These are phyloP conservation scores for Heterohyrax brucei DNA, from an alignment of 2,797 vertebrate genomes.

Conservation along the genomic window DNA sequence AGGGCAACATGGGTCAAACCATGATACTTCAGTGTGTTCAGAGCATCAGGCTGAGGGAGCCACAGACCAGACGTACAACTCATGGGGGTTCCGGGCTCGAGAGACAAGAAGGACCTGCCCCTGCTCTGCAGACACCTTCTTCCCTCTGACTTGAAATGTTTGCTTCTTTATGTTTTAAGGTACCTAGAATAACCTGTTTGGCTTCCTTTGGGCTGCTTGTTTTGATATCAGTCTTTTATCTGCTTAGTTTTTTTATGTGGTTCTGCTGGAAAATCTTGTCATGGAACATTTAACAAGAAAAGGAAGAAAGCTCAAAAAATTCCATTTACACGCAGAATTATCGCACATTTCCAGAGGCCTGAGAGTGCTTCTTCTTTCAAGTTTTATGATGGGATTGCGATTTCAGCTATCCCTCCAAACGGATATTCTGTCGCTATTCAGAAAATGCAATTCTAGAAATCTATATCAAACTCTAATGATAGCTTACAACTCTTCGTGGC, in stretches of 20 bases:
- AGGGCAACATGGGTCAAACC: slow-evolving; percentile 66
- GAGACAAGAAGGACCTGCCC: slow-evolving; percentile 52
- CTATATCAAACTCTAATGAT: slow-evolving; percentile 54
- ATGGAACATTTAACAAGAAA: slow-evolving; percentile 65
- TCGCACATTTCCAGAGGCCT: slow-evolving; percentile 1
- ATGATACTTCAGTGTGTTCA: slow-evolving; percentile 77
- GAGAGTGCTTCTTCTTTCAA: slow-evolving; percentile 55
- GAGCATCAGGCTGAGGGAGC: slow-evolving; percentile 5
- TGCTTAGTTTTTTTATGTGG: slow-evolving; percentile 54
- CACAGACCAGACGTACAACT: slow-evolving; percentile 50
- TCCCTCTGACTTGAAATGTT: slow-evolving; percentile 70
- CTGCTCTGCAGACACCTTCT: slow-evolving; percentile 61
- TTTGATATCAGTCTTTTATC: slow-evolving; percentile 84
- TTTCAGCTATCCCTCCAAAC: slow-evolving; percentile 21
- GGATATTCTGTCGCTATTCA: slow-evolving; percentile 24
- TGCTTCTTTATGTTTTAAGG: slow-evolving; percentile 78
- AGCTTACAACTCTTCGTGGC: background rate
- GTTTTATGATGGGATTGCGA: slow-evolving; percentile 68
- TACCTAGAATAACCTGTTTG: slow-evolving; percentile 70
- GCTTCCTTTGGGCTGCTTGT: slow-evolving; percentile 67
- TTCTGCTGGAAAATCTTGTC: slow-evolving; percentile 73
- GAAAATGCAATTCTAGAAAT: slow-evolving; percentile 68
- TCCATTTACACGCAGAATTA: slow-evolving; percentile 75
- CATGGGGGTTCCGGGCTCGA: background rate
- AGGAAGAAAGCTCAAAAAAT: slow-evolving; percentile 59